Percentiles rank a stretch among this genome's conserved stretches.
These are phyloP conservation scores for Cheiracanthium punctorium DNA, from an alignment of 2,888 invertebrate species.

Conservation along the genomic window DNA sequence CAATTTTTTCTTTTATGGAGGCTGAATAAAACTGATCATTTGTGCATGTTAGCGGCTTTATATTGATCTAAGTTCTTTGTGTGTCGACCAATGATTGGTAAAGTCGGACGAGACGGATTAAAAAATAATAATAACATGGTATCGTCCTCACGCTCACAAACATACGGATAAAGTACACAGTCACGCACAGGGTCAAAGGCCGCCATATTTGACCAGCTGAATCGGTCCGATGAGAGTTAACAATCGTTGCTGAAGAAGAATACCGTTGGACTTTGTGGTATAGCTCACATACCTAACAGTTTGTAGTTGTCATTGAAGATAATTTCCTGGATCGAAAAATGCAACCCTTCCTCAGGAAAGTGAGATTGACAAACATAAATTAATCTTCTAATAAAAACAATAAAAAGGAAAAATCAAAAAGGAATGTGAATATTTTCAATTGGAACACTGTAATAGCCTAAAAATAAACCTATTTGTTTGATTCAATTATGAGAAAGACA, in stretches of 20 bases:
- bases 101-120: constrained; percentile 41
- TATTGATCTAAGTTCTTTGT: constrained; percentile 65
- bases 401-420: too few species aligned
- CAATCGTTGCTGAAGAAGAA: not conserved
- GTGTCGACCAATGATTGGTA: constrained; percentile 59
- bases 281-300: not conserved
- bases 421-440: too few species aligned
- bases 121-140: constrained; percentile 35
- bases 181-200: constrained; percentile 22
- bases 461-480: too few species aligned
- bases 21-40: constrained; percentile 59
- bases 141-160: constrained; percentile 34
- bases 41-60: constrained; percentile 68
- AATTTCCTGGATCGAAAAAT: not conserved
- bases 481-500: too few species aligned
- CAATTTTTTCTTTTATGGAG: constrained; percentile 32
- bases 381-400: too few species aligned
- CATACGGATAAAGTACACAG: constrained; percentile 35
- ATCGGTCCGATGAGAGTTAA: constrained; percentile 3
- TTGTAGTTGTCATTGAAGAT: not conserved
- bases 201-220: constrained; percentile 63
- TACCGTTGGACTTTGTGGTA: not conserved
- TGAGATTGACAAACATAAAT: not conserved
- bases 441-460: too few species aligned
- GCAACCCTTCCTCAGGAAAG: not conserved